These are phyloP conservation scores for Rhynchomys soricoides DNA, from an alignment of 2,113 vertebrate species.

Conservation along the genomic window DNA sequence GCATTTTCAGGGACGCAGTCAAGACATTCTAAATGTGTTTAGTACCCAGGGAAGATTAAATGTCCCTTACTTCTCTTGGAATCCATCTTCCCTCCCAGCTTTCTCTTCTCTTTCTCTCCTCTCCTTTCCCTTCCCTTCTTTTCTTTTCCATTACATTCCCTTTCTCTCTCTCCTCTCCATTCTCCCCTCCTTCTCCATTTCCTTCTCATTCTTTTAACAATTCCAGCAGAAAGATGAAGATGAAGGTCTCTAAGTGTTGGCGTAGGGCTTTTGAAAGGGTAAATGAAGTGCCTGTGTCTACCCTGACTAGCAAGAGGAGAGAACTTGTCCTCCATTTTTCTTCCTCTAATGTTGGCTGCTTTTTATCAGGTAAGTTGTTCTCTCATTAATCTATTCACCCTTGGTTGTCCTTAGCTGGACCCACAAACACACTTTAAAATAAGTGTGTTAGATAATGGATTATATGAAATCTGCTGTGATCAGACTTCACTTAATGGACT, in stretches of 20 bases:
- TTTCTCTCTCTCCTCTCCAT: rapidly evolving
- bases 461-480: constrained; percentile 23
- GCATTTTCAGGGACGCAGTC: neutral
- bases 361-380: neutral
- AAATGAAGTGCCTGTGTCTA: neutral
- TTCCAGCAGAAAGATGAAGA: neutral
- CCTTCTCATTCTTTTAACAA: neutral
- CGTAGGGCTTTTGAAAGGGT: neutral
- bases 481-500: neutral
- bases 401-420: neutral
- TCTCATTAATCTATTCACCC: neutral
- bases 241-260: neutral
- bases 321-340: neutral
- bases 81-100: neutral
- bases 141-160: too few species aligned
- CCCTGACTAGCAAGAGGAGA: neutral
- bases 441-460: neutral
- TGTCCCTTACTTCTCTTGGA: neutral
- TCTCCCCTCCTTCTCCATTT: too few species aligned
- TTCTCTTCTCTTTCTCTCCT: too few species aligned
- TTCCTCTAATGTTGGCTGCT: neutral
- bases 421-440: constrained; percentile 13
- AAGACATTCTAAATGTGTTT: neutral
- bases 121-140: neutral
- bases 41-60: neutral